Evolutionary conservation across 2,888 invertebrate genomes (phyloP), one percentile per base, ranked within the genome.

Genomic region (Amblyjoppa fuscipennis): DNA sequence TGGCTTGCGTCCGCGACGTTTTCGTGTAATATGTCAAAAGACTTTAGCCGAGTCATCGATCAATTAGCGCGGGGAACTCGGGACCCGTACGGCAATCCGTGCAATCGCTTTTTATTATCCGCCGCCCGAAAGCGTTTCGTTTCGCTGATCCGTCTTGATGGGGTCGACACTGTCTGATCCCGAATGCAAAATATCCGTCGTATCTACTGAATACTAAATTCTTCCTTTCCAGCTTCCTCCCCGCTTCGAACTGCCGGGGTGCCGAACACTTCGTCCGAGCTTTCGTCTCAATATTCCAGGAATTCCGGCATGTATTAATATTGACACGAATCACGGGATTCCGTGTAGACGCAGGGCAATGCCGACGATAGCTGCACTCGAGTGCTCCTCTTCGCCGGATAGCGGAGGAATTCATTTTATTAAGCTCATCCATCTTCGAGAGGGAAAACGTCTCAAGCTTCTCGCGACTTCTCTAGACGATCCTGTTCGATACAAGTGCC

Each of bases 91-190:
- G 61, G 56, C 69, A 25, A 79, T 74, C 56, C 80, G 84, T 87
- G 87, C 90, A 89, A 90, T 90, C 89, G 89, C 73, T 83, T 89
- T 91, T 90, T 88, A 89, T 91, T 90, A 89, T 90, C 87, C 70
- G 80, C 80, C 81, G 71, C 87, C 88, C 77, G 86, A 85, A 87
- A 84, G 86, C 81, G 83, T 89, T 90, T 89, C 86, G 87, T 88
- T 88, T 73, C 64, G 80, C 64, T 70, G 80, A 86, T 83, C 81
- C 53, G 70, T 77, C 81, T 70, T 70, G 11, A 20, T 38, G 45
- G 34, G 3, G 64, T 28, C 70, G 25, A 61, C 51, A 34, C n/a
- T 9, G 38, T 77, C 68, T 16, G 31, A 64, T 64, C 64, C 31
- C 31, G 31, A 64, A 64, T 64, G 53, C 13, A 28, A 49, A 28